phyloP scores from a whole-genome alignment of 2,113 vertebrate species.

The Aptenodytes patagonicus region DNA sequence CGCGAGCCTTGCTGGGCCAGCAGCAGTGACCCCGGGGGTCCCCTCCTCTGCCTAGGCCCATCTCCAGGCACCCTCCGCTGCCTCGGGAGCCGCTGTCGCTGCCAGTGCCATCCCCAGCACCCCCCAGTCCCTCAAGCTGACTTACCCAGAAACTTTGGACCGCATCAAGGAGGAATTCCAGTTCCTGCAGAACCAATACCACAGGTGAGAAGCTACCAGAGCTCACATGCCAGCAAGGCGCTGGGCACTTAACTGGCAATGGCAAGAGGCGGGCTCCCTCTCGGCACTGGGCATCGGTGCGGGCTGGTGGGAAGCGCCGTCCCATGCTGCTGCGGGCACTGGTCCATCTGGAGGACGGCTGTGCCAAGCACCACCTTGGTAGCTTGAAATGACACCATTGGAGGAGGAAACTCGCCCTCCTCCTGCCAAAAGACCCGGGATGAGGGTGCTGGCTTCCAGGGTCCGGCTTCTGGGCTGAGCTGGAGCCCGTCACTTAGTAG shows the following conservation, averaged over 20 bases:
- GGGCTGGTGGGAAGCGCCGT: background rate
- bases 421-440: background rate
- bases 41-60: conserved; percentile 69
- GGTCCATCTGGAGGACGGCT: background rate
- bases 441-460: background rate
- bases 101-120: conserved; percentile 78
- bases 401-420: background rate
- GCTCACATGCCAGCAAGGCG: accelerated
- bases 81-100: conserved; percentile 75
- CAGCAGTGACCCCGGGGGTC: background rate
- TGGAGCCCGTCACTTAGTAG: background rate
- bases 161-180: conserved; percentile 94
- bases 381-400: background rate
- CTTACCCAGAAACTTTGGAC: conserved; percentile 90
- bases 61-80: conserved; percentile 77
- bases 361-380: background rate
- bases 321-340: accelerated
- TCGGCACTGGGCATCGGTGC: accelerated
- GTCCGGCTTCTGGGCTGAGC: background rate
- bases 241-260: background rate
- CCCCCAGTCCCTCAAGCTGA: conserved; percentile 88
- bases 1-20: background rate
- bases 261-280: background rate
- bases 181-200: conserved; percentile 92
- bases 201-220: conserved; percentile 73